Base-by-base conservation (phyloP, 1,140 invertebrate genomes). In the Sycophila sp. region DNA sequence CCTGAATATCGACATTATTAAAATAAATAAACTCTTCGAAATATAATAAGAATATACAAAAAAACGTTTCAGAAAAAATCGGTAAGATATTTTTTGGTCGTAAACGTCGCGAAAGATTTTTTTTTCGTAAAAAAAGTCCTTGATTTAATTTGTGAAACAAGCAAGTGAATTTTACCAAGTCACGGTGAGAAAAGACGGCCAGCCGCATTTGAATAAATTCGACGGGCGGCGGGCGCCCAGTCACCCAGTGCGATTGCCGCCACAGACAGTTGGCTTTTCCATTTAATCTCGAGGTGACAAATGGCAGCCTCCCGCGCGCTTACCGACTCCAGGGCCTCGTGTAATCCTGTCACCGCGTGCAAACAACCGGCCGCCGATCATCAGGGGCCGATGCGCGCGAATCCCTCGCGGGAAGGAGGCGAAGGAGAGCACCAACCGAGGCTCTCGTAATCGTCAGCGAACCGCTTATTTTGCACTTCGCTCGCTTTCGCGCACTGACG, bases 231-330 rank as follows among this genome's bases (percentile, higher is more conserved):
- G 15, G 1, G 34, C 49, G 34, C 24, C 13, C 13, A 36, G 32
- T 24, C 42, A 55, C 22, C 34, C 47, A 15, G 64, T 2, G n/a
- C 49, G 22, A 55, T 55, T 26, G 8, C 63, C 4, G 22, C 24
- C 19, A 26, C 53, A 42, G 63, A 56, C 56, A 60, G 42, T 60
- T 60, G 42, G 70, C 59, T 68, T 72, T 72, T 42, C 66, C 22
- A 64, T 76, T 74, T 76, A 74, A 76, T 76, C 75, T 74, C 53
- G 58, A 42, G 65, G 71, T 75, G 73, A 76, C 73, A 76, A 76
- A 75, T 75, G 73, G 68, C 34, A 26, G 34, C 70, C 22, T 47
- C 38, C 45, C 51, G 69, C 66, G 36, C 72, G 73, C 69, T 74
- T 47, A 56, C 58, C 65, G 75, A 70, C 36, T 76, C 72, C 64